phyloP scores from a whole-genome alignment of 2,113 vertebrate genomes.

The Gallinago undulata region DNA sequence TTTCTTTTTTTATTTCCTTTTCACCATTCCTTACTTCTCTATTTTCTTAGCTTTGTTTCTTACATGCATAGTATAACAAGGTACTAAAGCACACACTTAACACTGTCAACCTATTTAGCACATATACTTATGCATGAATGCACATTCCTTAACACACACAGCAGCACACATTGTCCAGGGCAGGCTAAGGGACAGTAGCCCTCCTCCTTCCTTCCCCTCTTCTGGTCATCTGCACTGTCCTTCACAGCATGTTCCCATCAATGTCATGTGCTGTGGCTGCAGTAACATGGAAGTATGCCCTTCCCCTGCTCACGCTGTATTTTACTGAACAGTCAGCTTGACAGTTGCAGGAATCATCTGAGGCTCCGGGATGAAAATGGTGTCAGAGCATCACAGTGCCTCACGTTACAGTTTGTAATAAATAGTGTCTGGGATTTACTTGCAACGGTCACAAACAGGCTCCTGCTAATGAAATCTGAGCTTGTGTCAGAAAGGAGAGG shows the following conservation, averaged over 20 bases:
- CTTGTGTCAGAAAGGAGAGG: slow-evolving; percentile 12
- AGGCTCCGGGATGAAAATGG: not conserved
- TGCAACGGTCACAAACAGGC: not conserved
- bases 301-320: not conserved
- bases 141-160: not conserved
- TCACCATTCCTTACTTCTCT: not conserved
- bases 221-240: not conserved
- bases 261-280: not conserved
- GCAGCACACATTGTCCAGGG: not conserved
- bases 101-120: not conserved
- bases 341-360: not conserved
- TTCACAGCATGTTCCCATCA: not conserved
- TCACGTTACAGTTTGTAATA: not conserved
- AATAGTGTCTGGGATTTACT: not conserved
- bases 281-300: not conserved
- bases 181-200: not conserved
- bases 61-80: not conserved
- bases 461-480: slow-evolving; percentile 46
- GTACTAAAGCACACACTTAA: not conserved
- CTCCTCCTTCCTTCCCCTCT: not conserved
- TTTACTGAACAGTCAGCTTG: not conserved
- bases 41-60: not conserved
- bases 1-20: not conserved
- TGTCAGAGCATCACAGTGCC: not conserved
- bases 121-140: not conserved